phyloP scores from a whole-genome alignment of 2,797 vertebrate species.

The Pseudopleuronectes americanus region DNA sequence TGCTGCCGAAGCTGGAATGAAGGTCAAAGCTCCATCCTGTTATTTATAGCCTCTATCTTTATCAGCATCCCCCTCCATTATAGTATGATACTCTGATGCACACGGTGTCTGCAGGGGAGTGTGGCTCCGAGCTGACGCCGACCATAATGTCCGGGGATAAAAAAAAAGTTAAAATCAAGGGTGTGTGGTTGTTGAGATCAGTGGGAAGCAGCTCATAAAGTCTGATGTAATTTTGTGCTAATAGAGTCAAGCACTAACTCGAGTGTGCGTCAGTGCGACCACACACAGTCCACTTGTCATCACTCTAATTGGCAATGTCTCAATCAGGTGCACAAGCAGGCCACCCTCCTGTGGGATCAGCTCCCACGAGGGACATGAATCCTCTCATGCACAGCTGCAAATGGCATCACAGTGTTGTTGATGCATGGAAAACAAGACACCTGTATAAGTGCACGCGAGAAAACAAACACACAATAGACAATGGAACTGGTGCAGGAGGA shows the following conservation, averaged over 20 bases:
- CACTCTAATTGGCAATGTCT: constrained; percentile 59
- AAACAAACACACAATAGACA: constrained; percentile 39
- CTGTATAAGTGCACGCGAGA: neutral
- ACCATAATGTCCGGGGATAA: constrained; percentile 3
- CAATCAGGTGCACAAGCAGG: constrained; percentile 48
- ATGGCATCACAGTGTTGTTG: constrained; percentile 35
- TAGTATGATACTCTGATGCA: constrained; percentile 17
- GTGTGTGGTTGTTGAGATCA: neutral
- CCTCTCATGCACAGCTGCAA: constrained; percentile 45
- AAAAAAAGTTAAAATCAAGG: neutral
- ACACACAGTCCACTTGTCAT: constrained; percentile 43
- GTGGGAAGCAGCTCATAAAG: constrained; percentile 18
- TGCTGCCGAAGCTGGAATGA: constrained; percentile 30
- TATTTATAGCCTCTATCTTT: constrained; percentile 41
- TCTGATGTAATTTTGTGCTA: constrained; percentile 22
- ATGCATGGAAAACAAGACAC: constrained; percentile 9
- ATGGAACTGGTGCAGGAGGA: constrained; percentile 10
- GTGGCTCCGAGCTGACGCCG: constrained; percentile 11
- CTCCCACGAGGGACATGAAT: constrained; percentile 37
- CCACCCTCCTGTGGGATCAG: constrained; percentile 44
- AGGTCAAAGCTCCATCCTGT: constrained; percentile 46
- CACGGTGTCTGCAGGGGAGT: neutral
- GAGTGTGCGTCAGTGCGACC: constrained; percentile 45
- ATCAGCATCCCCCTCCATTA: constrained; percentile 28
- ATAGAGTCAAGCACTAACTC: constrained; percentile 23